Base-by-base conservation (phyloP, 2,113 vertebrate genomes). In the Oxygymnocypris stewartii region DNA sequence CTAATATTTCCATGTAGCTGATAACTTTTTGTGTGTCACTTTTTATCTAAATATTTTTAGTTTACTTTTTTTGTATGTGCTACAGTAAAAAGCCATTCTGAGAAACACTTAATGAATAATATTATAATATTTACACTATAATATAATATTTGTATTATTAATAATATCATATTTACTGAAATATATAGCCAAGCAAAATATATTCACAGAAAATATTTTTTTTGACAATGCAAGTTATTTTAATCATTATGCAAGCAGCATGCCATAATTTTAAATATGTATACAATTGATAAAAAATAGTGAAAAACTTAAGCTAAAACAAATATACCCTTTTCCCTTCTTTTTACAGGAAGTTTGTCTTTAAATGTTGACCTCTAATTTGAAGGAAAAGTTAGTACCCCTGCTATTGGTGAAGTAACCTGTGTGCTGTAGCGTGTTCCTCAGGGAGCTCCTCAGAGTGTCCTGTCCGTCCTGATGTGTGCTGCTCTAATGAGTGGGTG, bases 401-500 rank as follows among this genome's bases (percentile, higher is more conserved):
- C 8, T 51, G 40, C 25, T 47, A 20, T 49, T 69, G 42, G 63
- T 23, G 4, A 69, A 20, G 63, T 69, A 16, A 1, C 16, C n/a
- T 2, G 28, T 69, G 25, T 51, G 20, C n/a, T 31, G 25, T 78
- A 16, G 42, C 25, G 47, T 12, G 51, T 37, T 63, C 35, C 54
- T n/a, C 25, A 18, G 25, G 35, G 59, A 65, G 79, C 79, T 40
- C 59, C 79, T 47, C 9, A 10, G 61, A 84, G 82, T 84, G 82
- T 84, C 82, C 87, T 80, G 93, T 92, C 93, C 94, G 87, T 91
- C 92, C 93, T 92, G 87, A 93, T 93, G 95, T 94, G 89, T 92
- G 95, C 94, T 86, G 90, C 59, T 84, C 71, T 93, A 94, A 95
- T 94, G 92, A 89, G 93, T 91, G 94, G 97, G 97, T 96, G 97